Conservation (phyloP, 1,140 invertebrate species). For the Camponotus vicinus region DNA sequence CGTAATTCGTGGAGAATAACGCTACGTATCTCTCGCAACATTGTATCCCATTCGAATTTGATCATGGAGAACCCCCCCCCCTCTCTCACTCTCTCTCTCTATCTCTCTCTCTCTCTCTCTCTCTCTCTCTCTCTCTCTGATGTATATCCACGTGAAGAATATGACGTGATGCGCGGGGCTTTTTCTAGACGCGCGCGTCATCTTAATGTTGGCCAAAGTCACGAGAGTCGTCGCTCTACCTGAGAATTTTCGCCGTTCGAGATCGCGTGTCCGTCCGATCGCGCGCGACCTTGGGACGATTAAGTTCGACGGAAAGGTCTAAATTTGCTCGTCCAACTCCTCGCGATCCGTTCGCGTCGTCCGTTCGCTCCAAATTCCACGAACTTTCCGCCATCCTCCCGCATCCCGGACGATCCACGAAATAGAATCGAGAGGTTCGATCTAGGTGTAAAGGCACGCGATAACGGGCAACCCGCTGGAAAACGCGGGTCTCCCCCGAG, state of each 20-base stretch:
- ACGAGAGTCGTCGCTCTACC: constrained; percentile 73
- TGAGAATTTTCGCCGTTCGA: constrained; percentile 64
- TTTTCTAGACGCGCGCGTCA: constrained; percentile 30
- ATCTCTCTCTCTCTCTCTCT: neutral
- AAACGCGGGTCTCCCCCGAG: constrained; percentile 36
- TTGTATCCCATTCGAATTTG: constrained; percentile 47
- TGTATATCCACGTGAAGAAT: neutral
- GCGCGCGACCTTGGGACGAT: constrained; percentile 76
- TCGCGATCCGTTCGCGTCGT: constrained; percentile 47
- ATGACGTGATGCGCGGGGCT: neutral
- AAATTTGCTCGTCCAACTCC: constrained; percentile 75
- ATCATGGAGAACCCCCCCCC: neutral
- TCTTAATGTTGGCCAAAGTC: constrained; percentile 49
- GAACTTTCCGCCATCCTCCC: constrained; percentile 49
- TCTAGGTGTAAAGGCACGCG: neutral
- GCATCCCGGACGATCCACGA: neutral
- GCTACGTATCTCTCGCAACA: constrained; percentile 43
- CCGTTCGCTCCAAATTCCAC: constrained; percentile 65
- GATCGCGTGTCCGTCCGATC: constrained; percentile 77
- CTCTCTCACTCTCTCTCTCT: too few relatives aligned
- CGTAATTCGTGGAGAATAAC: constrained; percentile 15
- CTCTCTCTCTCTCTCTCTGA: too few relatives aligned
- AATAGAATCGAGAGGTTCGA: constrained; percentile 13
- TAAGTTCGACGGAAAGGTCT: constrained; percentile 67
- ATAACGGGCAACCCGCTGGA: constrained; percentile 32